These are phyloP conservation scores for Andrena praecox DNA, from an alignment of 2,888 invertebrate genomes.

Conservation along the genomic window DNA sequence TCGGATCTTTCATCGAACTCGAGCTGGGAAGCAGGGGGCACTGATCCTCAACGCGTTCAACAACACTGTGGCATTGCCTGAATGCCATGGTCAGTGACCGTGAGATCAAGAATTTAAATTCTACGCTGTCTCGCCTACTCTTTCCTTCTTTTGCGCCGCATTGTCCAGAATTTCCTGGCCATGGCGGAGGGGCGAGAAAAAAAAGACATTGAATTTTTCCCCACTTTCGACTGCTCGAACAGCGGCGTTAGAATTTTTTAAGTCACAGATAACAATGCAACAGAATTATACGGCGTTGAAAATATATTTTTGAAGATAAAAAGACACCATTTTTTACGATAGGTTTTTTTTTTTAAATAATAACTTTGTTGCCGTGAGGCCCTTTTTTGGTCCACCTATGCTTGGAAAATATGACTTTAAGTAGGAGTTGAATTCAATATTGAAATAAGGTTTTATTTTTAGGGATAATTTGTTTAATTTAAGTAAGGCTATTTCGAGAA, in stretches of 20 bases:
- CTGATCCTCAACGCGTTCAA: slow-evolving; percentile 72
- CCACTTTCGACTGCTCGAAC: neutral
- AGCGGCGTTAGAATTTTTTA: neutral
- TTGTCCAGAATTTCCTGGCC: slow-evolving; percentile 54
- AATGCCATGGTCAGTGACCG: slow-evolving; percentile 74
- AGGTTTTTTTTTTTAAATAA: too few species aligned
- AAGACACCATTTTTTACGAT: too few species aligned
- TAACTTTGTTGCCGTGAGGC: too few species aligned
- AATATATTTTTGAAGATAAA: neutral
- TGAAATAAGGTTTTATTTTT: too few species aligned
- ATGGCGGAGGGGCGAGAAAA: neutral
- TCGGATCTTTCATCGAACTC: slow-evolving; percentile 59
- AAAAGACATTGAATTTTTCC: neutral
- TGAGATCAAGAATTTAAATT: slow-evolving; percentile 74
- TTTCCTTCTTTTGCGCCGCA: slow-evolving; percentile 47
- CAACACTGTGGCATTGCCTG: slow-evolving; percentile 70
- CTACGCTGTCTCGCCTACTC: slow-evolving; percentile 59
- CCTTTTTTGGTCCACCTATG: too few species aligned
- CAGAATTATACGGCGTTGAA: neutral
- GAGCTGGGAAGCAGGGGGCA: slow-evolving; percentile 62
- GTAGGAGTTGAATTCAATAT: too few species aligned
- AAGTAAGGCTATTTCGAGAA: too few species aligned
- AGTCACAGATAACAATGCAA: neutral
- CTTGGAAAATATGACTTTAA: too few species aligned
- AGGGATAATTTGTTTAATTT: too few species aligned